Evolutionary conservation across 2,113 vertebrate genomes (phyloP), one percentile per base, ranked within the genome.

Genomic region (Ondatra zibethicus): DNA sequence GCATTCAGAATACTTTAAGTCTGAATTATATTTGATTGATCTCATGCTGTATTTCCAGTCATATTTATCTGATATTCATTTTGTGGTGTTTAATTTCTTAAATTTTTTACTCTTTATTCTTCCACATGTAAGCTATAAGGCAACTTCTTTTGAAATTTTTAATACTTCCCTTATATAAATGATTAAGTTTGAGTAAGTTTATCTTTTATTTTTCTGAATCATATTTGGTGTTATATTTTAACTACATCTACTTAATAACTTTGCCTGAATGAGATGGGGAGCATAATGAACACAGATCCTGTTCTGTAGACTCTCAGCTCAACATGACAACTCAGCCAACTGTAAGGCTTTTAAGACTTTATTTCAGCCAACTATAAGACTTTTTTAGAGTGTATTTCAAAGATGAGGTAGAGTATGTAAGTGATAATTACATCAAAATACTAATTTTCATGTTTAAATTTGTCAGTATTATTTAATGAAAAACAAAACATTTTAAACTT

Each of bases 371-470:
- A 27, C 29, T 58, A 14, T 70, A 86, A 80, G 47, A 84, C 29
- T 25, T 16, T 39, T 84, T 84, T 27, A 82, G 5, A 81, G 19
- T n/a, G n/a, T 27, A 58, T 81, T 89, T 92, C 66, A 72, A 29
- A 65, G 50, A 66, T 42, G 19, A 88, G 42, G 7, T 55, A 33
- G 33, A 86, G 0, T 58, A 36, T 80, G 21, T 55, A 89, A 92
- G 55, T 75, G 16, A n/a, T 42, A 68, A 2, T 17, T 95, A 17
- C 19, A 86, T n/a, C 42, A 84, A 92, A 65, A 13, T 93, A 72
- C 88, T 55, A 33, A 65, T 94, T 92, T 75, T 86, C 84, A 89
- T 88, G 77, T 88, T 92, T 81, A 93, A 89, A 82, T 75, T 11
- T 93, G 1, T 78, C 19, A 66, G 36, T 55, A 91, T 72, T 63